Evolutionary conservation across 2,113 vertebrate species (phyloP), one percentile per base, ranked within the genome.

Genomic region (Cercocebus atys): DNA sequence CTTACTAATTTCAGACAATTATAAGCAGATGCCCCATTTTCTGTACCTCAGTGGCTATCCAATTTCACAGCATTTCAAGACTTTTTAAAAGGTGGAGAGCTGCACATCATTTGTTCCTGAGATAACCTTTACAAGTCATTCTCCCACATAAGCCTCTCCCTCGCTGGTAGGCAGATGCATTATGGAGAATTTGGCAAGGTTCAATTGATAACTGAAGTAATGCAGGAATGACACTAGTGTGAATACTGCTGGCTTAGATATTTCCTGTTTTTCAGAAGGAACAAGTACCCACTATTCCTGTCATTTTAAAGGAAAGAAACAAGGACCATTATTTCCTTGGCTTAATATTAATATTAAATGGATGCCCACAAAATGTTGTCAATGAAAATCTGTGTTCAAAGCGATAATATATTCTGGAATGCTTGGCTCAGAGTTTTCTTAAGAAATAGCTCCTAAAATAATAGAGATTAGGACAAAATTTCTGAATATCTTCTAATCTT

Each of bases 211-310:
- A 96, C 98, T 97, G 96, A 96, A 98, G 94, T 82, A 92, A 97
- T 95, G 86, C 85, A 96, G 96, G 90, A 96, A 95, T 94, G 95
- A 94, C 96, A 98, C 97, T 88, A 98, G 95, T 97, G 95, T 97
- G 97, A 97, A 96, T 47, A 59, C 82, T 97, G 94, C 95, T 98
- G 97, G 97, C 98, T 98, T 98, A 88, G 97, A 97, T 35, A 97
- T 93, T 98, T 98, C 98, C 97, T 98, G 97, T 98, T 98, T 98
- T 97, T 96, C 97, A 96, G 78, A 97, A 97, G 82, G 90, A 98
- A 98, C 97, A 97, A 98, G 97, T 96, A 97, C 97, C 98, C 97
- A 95, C 97, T 97, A 96, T 97, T 98, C 95, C 96, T 98, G 96
- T 98, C 95, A 96, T 97, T 97, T 98, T 97, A 79, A 97, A 95